Conservation (phyloP, 2,888 invertebrate species). For the Nemoura dubitans region DNA sequence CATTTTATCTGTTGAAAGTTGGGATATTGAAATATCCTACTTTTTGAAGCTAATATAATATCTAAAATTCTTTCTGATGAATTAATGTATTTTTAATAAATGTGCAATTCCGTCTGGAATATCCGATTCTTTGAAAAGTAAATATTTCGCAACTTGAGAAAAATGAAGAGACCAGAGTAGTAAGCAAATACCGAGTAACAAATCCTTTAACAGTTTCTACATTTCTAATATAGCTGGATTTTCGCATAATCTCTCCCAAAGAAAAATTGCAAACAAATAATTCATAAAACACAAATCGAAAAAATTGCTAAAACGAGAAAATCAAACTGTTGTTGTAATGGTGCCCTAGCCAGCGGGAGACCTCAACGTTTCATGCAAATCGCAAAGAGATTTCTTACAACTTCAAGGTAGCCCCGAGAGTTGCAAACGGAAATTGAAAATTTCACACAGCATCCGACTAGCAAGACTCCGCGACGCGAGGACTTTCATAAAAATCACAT, state of each 20-base stretch:
- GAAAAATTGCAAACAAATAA: not conserved
- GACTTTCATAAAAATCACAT: not conserved
- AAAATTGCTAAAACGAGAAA: not conserved
- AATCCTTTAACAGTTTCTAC: no score
- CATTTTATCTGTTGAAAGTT: no score
- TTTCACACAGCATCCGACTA: not conserved
- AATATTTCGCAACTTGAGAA: no score
- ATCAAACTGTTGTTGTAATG: not conserved
- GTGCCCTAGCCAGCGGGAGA: not conserved
- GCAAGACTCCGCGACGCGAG: not conserved
- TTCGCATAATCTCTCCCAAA: not conserved
- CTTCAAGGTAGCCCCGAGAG: not conserved
- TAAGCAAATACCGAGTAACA: no score
- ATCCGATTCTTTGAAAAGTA: no score
- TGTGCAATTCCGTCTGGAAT: no score
- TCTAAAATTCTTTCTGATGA: no score
- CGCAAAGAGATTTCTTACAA: not conserved
- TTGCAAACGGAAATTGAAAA: conserved; percentile 7
- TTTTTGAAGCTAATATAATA: no score
- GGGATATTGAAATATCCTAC: no score
- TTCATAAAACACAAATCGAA: not conserved
- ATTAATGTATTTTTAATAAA: no score
- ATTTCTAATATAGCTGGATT: no score
- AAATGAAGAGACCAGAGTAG: no score
- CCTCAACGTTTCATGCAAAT: not conserved